Base-by-base conservation (phyloP, 2,113 vertebrate genomes). In the Ciconia maguari region DNA sequence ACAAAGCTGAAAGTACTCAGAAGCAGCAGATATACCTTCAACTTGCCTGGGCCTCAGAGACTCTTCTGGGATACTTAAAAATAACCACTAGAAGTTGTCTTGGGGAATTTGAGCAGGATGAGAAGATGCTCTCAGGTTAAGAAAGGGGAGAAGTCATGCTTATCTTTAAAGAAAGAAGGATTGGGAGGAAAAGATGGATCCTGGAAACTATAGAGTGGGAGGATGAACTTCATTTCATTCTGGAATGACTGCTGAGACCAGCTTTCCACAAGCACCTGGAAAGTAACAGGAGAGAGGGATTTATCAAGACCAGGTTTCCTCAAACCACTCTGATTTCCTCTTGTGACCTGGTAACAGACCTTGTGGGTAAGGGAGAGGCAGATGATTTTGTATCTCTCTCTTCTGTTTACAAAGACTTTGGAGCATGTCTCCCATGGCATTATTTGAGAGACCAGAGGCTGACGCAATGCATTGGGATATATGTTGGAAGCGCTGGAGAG, bases 351-450 rank as follows among this genome's bases (percentile, higher is more conserved):
- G 34, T 25, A 52, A 60, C 58, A 68, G 54, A 60, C 12, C 14
- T 51, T 42, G 46, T 15, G 60, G n/a, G 15, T 66, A 30, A 93
- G 46, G 13, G 11, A 72, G 41, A 89, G 15, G 36, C 26, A 55
- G 74, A 48, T 25, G 22, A 68, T 24, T 89, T 57, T 32, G 21
- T 9, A 42, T 18, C 1, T 0, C 29, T 75, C 1, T 0, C 32
- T 75, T 52, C 34, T 70, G 16, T 42, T 48, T 19, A n/a, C 7
- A 66, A 52, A 61, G 76, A 29, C 57, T 70, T 74, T 30, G 46
- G 41, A 55, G 76, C 26, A 5, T 2, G 11, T 34, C 29, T 75
- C 51, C 41, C 0, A 0, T 61, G 66, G 29, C 29, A 42, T 18
- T 46, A 16, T 68, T 64, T 62, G 81, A 74, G 87, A 70, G 46